phyloP scores from a whole-genome alignment of 1,140 invertebrate genomes.

The Frieseomelitta varia region DNA sequence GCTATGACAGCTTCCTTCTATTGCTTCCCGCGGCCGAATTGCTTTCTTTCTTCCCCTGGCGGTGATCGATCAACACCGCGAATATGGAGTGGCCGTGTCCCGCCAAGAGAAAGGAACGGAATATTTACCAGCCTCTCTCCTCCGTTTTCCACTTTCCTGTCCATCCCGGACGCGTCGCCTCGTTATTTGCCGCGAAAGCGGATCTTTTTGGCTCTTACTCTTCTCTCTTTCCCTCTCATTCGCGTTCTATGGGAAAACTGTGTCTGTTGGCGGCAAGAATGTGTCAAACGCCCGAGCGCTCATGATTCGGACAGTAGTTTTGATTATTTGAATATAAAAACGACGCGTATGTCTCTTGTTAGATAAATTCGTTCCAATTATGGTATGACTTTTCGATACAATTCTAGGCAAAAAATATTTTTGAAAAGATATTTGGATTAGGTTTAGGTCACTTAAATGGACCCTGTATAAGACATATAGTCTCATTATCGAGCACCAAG shows the following conservation, averaged over 20 bases:
- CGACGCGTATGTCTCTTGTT: too few relatives aligned
- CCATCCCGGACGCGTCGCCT: slow-evolving; percentile 8
- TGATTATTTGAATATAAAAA: too few relatives aligned
- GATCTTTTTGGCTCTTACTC: not conserved
- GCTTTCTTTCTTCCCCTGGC: slow-evolving; percentile 8
- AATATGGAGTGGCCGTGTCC: slow-evolving; percentile 32
- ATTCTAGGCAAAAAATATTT: too few relatives aligned
- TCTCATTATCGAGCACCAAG: too few relatives aligned
- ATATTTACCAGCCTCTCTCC: slow-evolving; percentile 64
- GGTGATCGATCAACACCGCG: slow-evolving; percentile 59
- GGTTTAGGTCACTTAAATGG: too few relatives aligned
- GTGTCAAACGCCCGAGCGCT: too few relatives aligned
- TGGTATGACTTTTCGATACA: too few relatives aligned
- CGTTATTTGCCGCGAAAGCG: slow-evolving; percentile 62
- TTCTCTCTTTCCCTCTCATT: not conserved
- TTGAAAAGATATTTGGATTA: too few relatives aligned
- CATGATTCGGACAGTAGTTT: too few relatives aligned
- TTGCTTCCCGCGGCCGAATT: not conserved
- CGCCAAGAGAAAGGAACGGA: slow-evolving; percentile 49
- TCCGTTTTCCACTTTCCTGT: not conserved
- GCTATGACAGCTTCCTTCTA: slow-evolving; percentile 49
- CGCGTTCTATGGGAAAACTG: not conserved
- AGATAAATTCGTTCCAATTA: too few relatives aligned
- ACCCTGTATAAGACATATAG: too few relatives aligned
- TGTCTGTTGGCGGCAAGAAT: too few relatives aligned